A percentile compares a stretch with the other conserved stretches of the same genome.
phyloP scores from a whole-genome alignment of 2,113 vertebrate genomes.

The Petrocephalus microphthalmus region DNA sequence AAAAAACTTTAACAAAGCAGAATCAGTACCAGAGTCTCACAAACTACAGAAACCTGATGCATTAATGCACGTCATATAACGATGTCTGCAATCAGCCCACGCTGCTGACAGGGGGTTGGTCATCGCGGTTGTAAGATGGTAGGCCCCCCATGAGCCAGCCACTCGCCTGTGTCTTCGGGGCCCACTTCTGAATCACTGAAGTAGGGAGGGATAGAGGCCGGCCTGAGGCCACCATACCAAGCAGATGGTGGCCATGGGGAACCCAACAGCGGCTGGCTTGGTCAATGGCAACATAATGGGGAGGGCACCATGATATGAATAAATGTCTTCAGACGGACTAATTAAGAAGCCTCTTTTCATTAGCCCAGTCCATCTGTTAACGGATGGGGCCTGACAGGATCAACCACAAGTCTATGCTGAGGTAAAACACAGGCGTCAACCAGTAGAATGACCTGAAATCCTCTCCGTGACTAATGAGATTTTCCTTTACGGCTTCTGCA shows the following conservation, averaged over 20 bases:
- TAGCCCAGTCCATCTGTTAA: slow-evolving; percentile 76
- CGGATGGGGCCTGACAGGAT: slow-evolving; percentile 60
- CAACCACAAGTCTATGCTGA: slow-evolving; percentile 50
- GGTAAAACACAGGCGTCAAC: slow-evolving; percentile 41
- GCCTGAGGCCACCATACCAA: slow-evolving; percentile 54
- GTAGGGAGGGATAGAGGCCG: slow-evolving; percentile 52
- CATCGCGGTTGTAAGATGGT: slow-evolving; percentile 33
- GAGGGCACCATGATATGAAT: slow-evolving; percentile 61
- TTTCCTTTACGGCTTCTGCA: slow-evolving; percentile 33
- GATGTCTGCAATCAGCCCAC: not conserved
- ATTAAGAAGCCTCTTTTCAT: slow-evolving; percentile 80
- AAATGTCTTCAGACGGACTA: slow-evolving; percentile 74
- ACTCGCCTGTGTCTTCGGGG: slow-evolving; percentile 48
- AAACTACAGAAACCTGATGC: not conserved
- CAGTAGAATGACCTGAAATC: slow-evolving; percentile 44
- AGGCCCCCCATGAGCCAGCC: slow-evolving; percentile 31
- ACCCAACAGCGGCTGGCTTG: slow-evolving; percentile 58
- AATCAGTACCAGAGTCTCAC: not conserved
- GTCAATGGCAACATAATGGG: slow-evolving; percentile 69
- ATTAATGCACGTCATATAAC: not conserved
- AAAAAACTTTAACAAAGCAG: not conserved
- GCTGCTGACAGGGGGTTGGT: slow-evolving; percentile 33
- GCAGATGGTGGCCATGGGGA: slow-evolving; percentile 80
- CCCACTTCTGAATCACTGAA: slow-evolving; percentile 64
- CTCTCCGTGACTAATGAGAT: slow-evolving; percentile 39